A percentile compares a stretch with the other conserved stretches of the same genome.
Conservation (phyloP, 2,113 vertebrate genomes). For the Macrotis lagotis region DNA sequence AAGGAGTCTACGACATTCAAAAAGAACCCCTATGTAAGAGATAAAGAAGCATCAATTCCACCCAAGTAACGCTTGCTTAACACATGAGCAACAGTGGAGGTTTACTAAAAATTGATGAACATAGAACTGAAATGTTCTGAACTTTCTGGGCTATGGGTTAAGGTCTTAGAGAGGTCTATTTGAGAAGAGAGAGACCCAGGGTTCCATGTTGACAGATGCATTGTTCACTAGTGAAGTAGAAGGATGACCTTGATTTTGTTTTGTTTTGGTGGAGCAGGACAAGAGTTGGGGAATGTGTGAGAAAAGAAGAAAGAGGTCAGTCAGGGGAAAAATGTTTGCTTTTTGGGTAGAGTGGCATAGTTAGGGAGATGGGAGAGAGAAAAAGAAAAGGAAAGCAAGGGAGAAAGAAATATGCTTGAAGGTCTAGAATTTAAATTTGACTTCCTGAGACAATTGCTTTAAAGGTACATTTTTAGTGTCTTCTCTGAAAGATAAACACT, state of each 20-base stretch:
- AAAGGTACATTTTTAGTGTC: slow-evolving; percentile 36
- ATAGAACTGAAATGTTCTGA: slow-evolving; percentile 5
- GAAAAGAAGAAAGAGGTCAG: background rate
- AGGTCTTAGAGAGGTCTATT: slow-evolving; percentile 24
- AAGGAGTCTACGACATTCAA: background rate
- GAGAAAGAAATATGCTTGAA: slow-evolving; percentile 25
- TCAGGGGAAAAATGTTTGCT: background rate
- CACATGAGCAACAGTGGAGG: background rate
- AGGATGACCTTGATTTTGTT: background rate
- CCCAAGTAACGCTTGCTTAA: slow-evolving; percentile 27
- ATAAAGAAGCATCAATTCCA: slow-evolving; percentile 29
- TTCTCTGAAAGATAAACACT: slow-evolving; percentile 15
- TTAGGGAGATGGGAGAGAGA: background rate
- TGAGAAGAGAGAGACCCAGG: background rate
- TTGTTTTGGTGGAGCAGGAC: background rate
- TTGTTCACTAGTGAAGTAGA: background rate
- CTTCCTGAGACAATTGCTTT: slow-evolving; percentile 8
- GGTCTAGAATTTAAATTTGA: background rate
- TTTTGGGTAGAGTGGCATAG: background rate
- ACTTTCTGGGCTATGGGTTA: background rate
- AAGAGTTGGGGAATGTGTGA: background rate
- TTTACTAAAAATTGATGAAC: background rate
- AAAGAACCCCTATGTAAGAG: background rate
- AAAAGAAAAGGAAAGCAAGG: slow-evolving; percentile 3
- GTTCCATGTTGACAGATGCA: background rate